Conservation (phyloP, 2,113 vertebrate species). For the Ciconia maguari region DNA sequence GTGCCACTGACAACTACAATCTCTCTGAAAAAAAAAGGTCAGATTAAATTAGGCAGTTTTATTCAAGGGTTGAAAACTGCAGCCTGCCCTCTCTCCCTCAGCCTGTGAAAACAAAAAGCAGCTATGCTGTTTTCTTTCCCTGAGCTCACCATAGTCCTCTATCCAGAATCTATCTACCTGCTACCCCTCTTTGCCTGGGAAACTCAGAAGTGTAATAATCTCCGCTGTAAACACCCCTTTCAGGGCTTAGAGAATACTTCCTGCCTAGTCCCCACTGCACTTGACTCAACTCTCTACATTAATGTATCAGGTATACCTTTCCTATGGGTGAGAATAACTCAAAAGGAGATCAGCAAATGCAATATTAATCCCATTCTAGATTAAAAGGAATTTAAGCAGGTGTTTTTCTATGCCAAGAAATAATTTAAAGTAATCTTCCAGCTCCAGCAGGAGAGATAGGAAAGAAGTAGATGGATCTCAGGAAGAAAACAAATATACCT, state of each 20-base stretch:
- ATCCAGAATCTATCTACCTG: background rate
- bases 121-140: background rate
- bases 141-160: background rate
- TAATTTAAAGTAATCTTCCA: background rate
- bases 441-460: background rate
- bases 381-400: background rate
- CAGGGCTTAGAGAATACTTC: background rate
- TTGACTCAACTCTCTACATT: background rate
- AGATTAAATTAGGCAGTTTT: background rate
- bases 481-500: background rate
- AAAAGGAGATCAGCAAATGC: background rate
- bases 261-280: background rate
- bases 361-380: background rate
- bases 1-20: background rate
- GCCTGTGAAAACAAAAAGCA: background rate
- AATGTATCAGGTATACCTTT: background rate
- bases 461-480: background rate
- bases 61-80: background rate
- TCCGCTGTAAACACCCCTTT: background rate
- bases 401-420: background rate
- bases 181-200: background rate
- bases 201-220: background rate
- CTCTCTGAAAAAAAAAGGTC: background rate
- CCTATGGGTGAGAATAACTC: background rate
- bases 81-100: background rate